phyloP scores from a whole-genome alignment of 1,140 invertebrate genomes.

The Batillaria attramentaria region DNA sequence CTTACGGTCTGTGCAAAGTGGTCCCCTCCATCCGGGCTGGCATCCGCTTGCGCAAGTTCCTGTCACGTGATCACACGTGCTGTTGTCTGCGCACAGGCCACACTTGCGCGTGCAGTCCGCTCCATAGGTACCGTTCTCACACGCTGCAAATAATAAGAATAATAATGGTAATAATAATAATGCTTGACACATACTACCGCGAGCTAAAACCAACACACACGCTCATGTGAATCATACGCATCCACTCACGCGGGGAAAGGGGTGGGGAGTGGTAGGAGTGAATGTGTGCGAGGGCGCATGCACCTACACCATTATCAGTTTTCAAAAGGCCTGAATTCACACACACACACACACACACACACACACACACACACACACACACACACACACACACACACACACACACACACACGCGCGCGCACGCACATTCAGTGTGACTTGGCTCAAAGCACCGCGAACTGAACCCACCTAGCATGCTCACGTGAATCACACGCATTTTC shows the following conservation, averaged over 20 bases:
- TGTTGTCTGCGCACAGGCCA: conserved; percentile 46
- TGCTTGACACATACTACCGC: background rate
- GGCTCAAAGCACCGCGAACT: no score
- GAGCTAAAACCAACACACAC: background rate
- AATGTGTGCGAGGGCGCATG: background rate
- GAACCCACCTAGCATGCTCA: no score
- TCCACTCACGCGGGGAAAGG: background rate
- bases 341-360: background rate
- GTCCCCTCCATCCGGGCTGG: conserved; percentile 49
- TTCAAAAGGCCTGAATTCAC: no score
- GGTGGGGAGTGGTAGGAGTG: background rate
- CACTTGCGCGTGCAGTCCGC: conserved; percentile 48
- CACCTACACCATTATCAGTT: no score
- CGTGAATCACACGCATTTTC: no score
- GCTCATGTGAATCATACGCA: no score
- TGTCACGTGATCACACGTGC: conserved; percentile 48
- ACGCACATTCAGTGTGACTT: background rate
- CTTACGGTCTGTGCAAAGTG: conserved; percentile 51
- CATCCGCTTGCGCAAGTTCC: conserved; percentile 45
- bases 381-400: background rate
- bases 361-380: background rate
- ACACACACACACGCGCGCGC: background rate
- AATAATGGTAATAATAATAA: background rate
- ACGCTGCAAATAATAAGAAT: conserved; percentile 40
- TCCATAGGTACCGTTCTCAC: conserved; percentile 46